A percentile compares a stretch with the other conserved stretches of the same genome.
phyloP scores from a whole-genome alignment of 2,888 invertebrate genomes.

The Sesia apiformis region DNA sequence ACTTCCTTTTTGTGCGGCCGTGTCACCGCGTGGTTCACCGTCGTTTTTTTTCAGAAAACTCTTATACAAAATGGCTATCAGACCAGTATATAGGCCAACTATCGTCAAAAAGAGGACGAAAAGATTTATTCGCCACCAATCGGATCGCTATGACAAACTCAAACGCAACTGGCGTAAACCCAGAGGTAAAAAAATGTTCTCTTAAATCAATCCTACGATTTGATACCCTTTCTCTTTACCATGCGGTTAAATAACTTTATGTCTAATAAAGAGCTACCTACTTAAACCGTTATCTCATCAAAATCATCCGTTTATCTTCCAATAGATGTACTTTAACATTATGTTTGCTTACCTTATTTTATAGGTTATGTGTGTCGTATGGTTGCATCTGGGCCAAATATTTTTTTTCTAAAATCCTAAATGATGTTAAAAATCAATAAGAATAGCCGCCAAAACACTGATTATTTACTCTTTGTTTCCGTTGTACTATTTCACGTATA shows the following conservation, averaged over 20 bases:
- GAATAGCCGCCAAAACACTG: too few species aligned
- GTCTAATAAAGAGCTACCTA: background rate
- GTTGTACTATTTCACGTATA: too few species aligned
- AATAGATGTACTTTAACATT: too few species aligned
- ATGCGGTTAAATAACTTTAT: background rate
- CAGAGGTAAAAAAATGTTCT: conserved; percentile 77
- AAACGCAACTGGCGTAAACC: conserved; percentile 99
- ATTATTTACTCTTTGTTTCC: too few species aligned
- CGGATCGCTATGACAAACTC: conserved; percentile 97
- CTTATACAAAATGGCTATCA: conserved; percentile 85
- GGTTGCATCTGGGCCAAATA: background rate
- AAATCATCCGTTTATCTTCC: background rate
- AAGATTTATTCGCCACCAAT: conserved; percentile 98
- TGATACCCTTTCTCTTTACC: background rate
- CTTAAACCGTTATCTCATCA: background rate
- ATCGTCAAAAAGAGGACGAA: conserved; percentile 98
- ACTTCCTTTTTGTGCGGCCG: conserved; percentile 70
- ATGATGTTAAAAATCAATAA: background rate
- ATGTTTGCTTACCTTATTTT: too few species aligned
- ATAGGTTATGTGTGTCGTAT: too few species aligned
- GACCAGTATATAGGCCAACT: conserved; percentile 90
- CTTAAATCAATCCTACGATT: too few species aligned
- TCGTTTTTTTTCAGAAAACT: conserved; percentile 51
- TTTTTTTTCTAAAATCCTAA: background rate
- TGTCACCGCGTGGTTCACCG: conserved; percentile 73